Evolutionary conservation across 2,797 vertebrate species (phyloP).

Genomic region (Octomys mimax): DNA sequence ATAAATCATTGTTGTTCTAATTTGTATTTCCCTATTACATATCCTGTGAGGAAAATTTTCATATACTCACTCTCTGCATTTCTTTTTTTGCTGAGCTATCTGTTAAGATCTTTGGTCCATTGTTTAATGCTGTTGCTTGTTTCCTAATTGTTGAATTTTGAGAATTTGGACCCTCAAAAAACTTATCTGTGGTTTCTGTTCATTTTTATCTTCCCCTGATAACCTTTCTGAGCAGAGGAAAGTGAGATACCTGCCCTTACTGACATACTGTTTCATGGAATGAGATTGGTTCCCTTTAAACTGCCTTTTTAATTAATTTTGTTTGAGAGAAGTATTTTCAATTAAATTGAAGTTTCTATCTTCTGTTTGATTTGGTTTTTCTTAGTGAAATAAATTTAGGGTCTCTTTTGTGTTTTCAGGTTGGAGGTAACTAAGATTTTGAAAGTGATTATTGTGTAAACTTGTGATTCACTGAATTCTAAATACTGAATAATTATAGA

Average conservation of each 20-base stretch:
- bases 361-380: conserved; percentile 43
- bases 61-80: neutral
- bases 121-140: neutral
- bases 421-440: neutral
- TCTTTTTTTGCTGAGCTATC: neutral
- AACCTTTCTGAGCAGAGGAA: neutral
- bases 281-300: neutral
- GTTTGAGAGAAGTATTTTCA: neutral
- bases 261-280: neutral
- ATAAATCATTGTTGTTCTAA: neutral
- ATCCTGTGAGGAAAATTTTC: neutral
- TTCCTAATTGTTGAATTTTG: neutral
- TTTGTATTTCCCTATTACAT: neutral
- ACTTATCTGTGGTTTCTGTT: neutral
- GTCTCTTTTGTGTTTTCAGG: neutral
- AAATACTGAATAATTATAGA: neutral
- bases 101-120: neutral
- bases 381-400: neutral
- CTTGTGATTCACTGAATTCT: neutral
- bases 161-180: neutral
- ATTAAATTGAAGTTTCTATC: neutral
- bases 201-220: neutral
- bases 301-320: conserved; percentile 19
- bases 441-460: neutral
- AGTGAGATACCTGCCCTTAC: neutral